Percentiles rank a stretch among this genome's conserved stretches.
Evolutionary conservation across 2,797 vertebrate species (phyloP).

Genomic region (Crax fasciolata): DNA sequence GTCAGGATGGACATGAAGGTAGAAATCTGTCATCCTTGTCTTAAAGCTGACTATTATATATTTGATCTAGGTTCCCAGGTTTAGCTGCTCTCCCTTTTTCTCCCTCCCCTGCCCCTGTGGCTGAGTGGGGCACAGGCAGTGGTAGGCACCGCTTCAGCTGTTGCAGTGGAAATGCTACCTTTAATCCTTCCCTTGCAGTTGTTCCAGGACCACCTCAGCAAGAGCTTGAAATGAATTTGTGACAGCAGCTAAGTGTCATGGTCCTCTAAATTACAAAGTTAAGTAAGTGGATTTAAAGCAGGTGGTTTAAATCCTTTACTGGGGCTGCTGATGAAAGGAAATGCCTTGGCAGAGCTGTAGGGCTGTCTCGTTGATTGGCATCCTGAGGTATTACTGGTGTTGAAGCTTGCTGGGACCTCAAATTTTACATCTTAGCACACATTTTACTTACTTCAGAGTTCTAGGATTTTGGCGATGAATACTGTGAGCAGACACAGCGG

Average conservation of each 20-base stretch:
- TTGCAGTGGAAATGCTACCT: background rate
- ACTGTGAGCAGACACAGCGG: background rate
- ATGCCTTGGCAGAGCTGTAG: background rate
- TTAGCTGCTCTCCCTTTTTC: background rate
- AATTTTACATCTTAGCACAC: background rate
- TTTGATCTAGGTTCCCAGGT: background rate
- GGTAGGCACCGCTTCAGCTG: background rate
- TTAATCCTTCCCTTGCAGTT: background rate
- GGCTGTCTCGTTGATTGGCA: background rate
- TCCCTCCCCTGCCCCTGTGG: background rate
- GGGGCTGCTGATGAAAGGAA: conserved; percentile 10
- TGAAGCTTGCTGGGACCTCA: background rate
- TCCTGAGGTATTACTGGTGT: background rate
- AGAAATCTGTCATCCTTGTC: background rate
- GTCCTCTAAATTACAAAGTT: background rate
- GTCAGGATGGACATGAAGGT: background rate
- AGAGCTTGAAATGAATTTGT: conserved; percentile 1
- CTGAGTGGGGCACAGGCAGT: background rate
- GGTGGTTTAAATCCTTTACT: conserved; percentile 30
- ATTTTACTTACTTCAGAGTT: background rate
- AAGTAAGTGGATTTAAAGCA: conserved; percentile 41
- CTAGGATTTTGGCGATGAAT: background rate
- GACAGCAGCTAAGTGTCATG: background rate
- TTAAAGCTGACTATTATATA: background rate
- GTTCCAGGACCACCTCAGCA: background rate